These are phyloP conservation scores for Eulimnadia texana DNA, from an alignment of 1,140 invertebrate species.

Conservation along the genomic window DNA sequence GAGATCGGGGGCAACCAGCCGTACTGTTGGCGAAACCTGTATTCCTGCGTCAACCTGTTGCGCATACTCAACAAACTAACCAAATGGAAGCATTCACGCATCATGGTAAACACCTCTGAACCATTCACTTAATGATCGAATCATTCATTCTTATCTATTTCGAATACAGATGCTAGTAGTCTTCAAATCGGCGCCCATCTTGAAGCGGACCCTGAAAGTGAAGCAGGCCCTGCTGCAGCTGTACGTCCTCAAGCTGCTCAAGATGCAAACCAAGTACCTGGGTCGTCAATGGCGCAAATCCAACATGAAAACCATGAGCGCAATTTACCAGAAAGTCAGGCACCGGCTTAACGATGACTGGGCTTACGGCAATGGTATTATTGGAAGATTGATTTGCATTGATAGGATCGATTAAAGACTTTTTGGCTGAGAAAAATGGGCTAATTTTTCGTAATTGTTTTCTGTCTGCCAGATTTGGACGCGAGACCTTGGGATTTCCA, in stretches of 20 bases:
- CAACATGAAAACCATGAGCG: conserved; percentile 99
- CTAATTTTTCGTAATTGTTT: background rate
- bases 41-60: conserved; percentile 93
- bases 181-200: conserved; percentile 96
- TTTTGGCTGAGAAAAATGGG: background rate
- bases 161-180: conserved; percentile 93
- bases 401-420: no score
- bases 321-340: conserved; percentile 93
- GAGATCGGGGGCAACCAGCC: conserved; percentile 73
- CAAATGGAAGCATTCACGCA: conserved; percentile 98
- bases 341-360: conserved; percentile 96
- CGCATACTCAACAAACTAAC: conserved; percentile 96
- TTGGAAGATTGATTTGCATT: no score
- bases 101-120: no score
- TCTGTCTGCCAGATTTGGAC: conserved; percentile 86
- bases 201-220: conserved; percentile 90
- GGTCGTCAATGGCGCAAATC: conserved; percentile 97
- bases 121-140: conserved; percentile 1
- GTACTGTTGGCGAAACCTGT: conserved; percentile 96
- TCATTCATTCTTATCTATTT: conserved; percentile 2
- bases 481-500: conserved; percentile 97
- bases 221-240: conserved; percentile 95
- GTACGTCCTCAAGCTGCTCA: conserved; percentile 92
- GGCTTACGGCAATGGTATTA: conserved; percentile 90
- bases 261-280: conserved; percentile 99